phyloP scores from a whole-genome alignment of 2,113 vertebrate genomes.

The Apodemus sylvaticus region DNA sequence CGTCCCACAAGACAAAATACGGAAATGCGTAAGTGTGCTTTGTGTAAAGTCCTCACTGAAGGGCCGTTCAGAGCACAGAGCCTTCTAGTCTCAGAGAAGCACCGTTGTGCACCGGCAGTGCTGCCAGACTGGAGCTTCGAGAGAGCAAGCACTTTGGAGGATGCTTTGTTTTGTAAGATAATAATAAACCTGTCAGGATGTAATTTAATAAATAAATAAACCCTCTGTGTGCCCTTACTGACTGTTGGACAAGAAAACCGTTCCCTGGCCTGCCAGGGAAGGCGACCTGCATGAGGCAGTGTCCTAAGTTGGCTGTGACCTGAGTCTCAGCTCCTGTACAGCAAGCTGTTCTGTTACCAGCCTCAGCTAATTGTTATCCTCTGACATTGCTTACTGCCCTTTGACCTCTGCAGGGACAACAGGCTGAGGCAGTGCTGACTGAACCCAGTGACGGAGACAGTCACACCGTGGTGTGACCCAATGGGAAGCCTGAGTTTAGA shows the following conservation, averaged over 20 bases:
- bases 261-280: neutral
- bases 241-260: neutral
- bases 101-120: neutral
- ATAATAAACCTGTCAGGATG: neutral
- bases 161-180: neutral
- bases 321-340: accelerated
- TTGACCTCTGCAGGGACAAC: neutral
- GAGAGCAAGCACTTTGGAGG: neutral
- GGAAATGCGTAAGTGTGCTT: neutral
- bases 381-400: neutral
- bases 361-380: neutral
- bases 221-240: neutral
- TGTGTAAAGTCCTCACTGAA: neutral
- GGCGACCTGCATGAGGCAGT: neutral
- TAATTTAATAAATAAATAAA: neutral
- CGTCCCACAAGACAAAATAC: neutral
- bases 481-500: neutral
- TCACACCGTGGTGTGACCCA: neutral
- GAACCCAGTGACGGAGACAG: neutral
- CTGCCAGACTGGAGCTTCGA: neutral
- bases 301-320: neutral
- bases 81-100: neutral
- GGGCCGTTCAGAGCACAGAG: neutral
- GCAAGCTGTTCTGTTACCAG: neutral
- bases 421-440: neutral